A percentile compares a stretch with the other conserved stretches of the same genome.
Evolutionary conservation across 2,113 vertebrate genomes (phyloP).

Genomic region (Rhea pennata): DNA sequence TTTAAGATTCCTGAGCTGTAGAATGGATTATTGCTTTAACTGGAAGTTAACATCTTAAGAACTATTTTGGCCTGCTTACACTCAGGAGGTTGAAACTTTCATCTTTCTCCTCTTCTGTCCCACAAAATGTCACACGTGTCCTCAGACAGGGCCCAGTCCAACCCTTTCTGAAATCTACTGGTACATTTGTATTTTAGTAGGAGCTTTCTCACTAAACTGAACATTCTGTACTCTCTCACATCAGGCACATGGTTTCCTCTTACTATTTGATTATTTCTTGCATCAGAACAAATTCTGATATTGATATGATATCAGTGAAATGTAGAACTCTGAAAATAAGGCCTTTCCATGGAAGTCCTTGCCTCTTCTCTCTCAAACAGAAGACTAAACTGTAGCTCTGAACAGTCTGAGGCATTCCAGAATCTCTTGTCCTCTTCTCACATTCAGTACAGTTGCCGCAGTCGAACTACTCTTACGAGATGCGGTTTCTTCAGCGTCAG

Average conservation of each 20-base stretch:
- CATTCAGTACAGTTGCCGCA: neutral
- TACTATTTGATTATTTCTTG: neutral
- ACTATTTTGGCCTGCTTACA: neutral
- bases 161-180: neutral
- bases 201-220: neutral
- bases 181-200: neutral
- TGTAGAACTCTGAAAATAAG: rapidly evolving
- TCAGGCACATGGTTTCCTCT: neutral
- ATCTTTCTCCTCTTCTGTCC: neutral
- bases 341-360: neutral
- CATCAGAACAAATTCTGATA: neutral
- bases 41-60: neutral
- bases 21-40: neutral
- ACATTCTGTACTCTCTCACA: neutral
- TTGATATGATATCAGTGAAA: neutral
- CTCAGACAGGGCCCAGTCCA: neutral
- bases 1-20: neutral
- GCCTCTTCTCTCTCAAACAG: neutral
- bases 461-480: neutral
- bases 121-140: neutral
- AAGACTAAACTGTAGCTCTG: neutral
- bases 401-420: neutral
- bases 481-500: neutral
- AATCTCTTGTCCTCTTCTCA: neutral
- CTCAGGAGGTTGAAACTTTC: neutral